Evolutionary conservation across 2,888 invertebrate genomes (phyloP), one percentile per base, ranked within the genome.

Genomic region (Diaphora mendica): DNA sequence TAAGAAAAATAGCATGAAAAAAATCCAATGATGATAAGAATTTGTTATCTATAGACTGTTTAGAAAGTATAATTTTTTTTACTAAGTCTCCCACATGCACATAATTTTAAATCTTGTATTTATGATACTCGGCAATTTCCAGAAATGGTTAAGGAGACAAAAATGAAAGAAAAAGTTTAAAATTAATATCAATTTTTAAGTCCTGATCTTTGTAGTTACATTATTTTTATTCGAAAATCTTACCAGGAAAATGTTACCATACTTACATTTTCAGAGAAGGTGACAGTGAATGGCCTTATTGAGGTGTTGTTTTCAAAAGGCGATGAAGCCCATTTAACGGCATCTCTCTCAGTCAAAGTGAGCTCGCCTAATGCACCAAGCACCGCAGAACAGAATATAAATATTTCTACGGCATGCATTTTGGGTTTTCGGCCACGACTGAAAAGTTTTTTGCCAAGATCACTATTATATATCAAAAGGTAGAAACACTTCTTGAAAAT

Each of bases 211-310:
- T 26, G 55, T 55, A 11, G 3, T 11, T 7, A 26, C n/a, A 1
- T n/a, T n/a, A 9, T n/a, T 23, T 23, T 8, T 51, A 51, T 9
- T n/a, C 8, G 1, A n/a, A 8, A 15, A 26, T 1, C 26, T 3
- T 4, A 13, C 9, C 13, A 1, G 15, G 8, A 62, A 62, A 62
- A 30, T 15, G 5, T 26, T 15, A 62, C 1, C 26, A 26, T 62
- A 51, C 68, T 69, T 39, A 69, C 68, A 33, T 23, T n/a, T n/a
- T 69, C 55, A 3, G 59, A 55, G 9, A 48, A 69, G 9, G 51
- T 59, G 7, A 55, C 48, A 33, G 51, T 69, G n/a, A 69, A 72
- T n/a, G 39, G 55, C n/a, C 67, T 62, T 35, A 66, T 26, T 17
- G 42, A n/a, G 3, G 55, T 68, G 51, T 67, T 62, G n/a, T 67